Evolutionary conservation across 2,113 vertebrate species (phyloP).

Genomic region (Cyrtonyx montezumae): DNA sequence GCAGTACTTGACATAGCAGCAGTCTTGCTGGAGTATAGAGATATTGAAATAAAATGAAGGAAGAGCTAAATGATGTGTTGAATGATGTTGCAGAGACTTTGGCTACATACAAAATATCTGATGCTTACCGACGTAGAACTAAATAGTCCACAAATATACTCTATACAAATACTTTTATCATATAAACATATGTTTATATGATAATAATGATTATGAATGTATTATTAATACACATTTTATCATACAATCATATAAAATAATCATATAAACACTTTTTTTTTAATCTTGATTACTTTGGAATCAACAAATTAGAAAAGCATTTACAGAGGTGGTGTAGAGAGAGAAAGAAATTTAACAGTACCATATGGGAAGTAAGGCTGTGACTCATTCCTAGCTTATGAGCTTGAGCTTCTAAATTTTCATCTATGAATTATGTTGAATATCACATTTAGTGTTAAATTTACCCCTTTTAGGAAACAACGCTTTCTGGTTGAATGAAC

Average conservation of each 20-base stretch:
- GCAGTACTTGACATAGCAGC: not conserved
- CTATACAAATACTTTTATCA: no score
- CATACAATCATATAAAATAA: no score
- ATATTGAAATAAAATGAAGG: not conserved
- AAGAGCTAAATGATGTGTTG: not conserved
- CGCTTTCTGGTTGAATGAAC: not conserved
- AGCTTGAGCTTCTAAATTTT: not conserved
- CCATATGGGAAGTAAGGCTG: not conserved
- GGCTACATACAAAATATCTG: not conserved
- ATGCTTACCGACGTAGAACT: not conserved
- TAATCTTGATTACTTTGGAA: not conserved
- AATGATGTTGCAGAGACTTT: not conserved
- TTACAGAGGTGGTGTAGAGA: not conserved
- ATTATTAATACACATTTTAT: no score
- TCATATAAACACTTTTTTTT: no score
- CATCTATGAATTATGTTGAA: not conserved
- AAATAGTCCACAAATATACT: not conserved
- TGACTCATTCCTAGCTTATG: not conserved
- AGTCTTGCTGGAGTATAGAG: not conserved
- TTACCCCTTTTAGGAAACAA: not conserved
- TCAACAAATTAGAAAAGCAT: not conserved
- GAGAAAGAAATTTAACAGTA: not conserved
- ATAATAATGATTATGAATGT: no score
- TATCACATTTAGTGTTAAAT: not conserved
- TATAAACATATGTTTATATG: no score